phyloP scores from a whole-genome alignment of 2,113 vertebrate species.

The Chroicocephalus ridibundus region DNA sequence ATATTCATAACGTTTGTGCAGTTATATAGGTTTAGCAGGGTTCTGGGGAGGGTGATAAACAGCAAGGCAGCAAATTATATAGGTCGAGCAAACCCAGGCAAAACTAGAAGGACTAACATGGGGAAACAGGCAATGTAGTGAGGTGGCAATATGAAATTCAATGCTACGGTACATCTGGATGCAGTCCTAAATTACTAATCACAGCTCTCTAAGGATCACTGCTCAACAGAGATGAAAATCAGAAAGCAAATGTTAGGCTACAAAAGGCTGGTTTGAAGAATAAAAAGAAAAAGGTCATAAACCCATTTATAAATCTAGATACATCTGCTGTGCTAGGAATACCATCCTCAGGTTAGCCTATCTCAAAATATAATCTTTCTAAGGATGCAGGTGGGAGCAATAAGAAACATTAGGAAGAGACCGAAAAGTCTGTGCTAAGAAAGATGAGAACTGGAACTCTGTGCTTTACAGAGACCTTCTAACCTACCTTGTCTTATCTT shows the following conservation, averaged over 20 bases:
- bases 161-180: neutral
- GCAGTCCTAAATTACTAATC: neutral
- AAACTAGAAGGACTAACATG: neutral
- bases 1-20: neutral
- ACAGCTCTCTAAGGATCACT: neutral
- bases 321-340: neutral
- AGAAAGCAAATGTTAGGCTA: neutral
- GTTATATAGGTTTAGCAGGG: neutral
- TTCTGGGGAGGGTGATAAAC: neutral
- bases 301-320: neutral
- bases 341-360: neutral
- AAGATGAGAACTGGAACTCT: neutral
- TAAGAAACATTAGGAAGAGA: neutral
- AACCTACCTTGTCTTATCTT: neutral
- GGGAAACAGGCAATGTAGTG: neutral
- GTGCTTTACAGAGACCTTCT: neutral
- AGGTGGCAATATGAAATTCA: neutral
- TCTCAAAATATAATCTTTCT: neutral
- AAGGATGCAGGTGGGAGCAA: neutral
- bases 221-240: neutral
- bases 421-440: neutral
- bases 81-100: neutral
- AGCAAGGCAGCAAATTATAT: neutral
- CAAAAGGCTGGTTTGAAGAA: neutral
- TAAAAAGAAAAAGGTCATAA: neutral